Evolutionary conservation across 2,888 invertebrate genomes (phyloP), one percentile per base, ranked within the genome.

Genomic region (Drosophila multiciliata): DNA sequence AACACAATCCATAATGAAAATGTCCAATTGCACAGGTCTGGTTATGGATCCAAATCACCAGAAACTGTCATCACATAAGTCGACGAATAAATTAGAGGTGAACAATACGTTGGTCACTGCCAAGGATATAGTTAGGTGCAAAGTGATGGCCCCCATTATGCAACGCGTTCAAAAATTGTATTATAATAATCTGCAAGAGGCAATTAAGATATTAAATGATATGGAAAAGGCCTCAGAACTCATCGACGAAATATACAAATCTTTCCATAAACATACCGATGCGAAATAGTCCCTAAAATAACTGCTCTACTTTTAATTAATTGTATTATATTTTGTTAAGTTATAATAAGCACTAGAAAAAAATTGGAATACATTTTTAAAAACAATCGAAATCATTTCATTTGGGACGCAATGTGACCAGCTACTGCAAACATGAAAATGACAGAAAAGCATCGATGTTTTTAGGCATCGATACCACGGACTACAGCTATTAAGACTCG

Each of bases 121-220:
- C 1, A 84, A 89, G 57, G 92, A 90, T 58, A 48, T 91, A 0
- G 85, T 92, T 2, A 85, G 73, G 33, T 75, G 82, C 0, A 91
- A 84, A 57, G 83, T 92, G 0, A 89, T 92, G 26, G 82, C 86
- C 53, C 92, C 92, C 3, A 86, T 92, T 77, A 77, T 90, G 29
- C 89, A 83, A 3, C 90, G 88, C 35, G 66, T 92, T 8, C 91
- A 89, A 49, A 83, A 86, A 1, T 85, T 92, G 82, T 91, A 85
- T 62, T 58, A 91, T 2, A 84, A 89, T 49, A 91, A 85, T 55
- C 67, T 92, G 3, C 78, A 80, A 8, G 90, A 91, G 48, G 90
- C 92, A 67, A 85, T 91, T 75, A 63, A 80, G 0, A 68, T 92
- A 0, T 82, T 92, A 80, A 89, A 92, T 40, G 91, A 91, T 29